Base-by-base conservation (phyloP, 2,113 vertebrate species). In the Scomber japonicus region DNA sequence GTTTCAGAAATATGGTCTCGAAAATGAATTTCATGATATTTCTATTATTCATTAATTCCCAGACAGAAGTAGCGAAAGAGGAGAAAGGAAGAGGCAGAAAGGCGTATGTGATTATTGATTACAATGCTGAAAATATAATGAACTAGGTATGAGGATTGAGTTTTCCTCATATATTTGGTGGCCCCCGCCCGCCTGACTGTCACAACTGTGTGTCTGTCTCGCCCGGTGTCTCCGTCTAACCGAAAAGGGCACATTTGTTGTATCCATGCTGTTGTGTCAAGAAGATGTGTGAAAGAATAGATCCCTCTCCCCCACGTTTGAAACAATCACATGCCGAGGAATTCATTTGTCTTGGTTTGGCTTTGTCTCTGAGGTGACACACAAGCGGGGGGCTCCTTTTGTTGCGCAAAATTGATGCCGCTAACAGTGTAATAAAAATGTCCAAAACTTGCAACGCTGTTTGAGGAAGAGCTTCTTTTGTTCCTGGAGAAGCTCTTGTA, bases 301-400 rank as follows among this genome's bases (percentile, higher is more conserved):
- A 88, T 79, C 73, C 84, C 19, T 65, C 65, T 56, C 14, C 21
- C 14, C n/a, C 71, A 24, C 79, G 10, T 90, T 91, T 91, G 80
- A 85, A 92, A 92, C 85, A 88, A 90, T 89, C 85, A 55, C 82
- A 78, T 71, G 81, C 75, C 80, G 53, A 79, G 76, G 82, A 93
- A 91, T 93, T 92, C 90, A 95, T 95, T 90, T 89, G 89, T 95
- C 92, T 93, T 94, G 86, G 91, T 94, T 91, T 84, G 88, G 86
- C 90, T 93, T 95, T 94, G 92, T 94, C 88, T 92, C 68, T 0
- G 78, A 79, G 81, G 89, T 92, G 93, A 93, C 91, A 88, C 83
- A 78, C 71, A 92, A 90, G 85, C 75, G 49, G 53, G 15, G 57
- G 70, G 67, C 61, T 72, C 74, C 91, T 90, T 94, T 93, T 95